Evolutionary conservation across 2,113 vertebrate genomes (phyloP), one percentile per base, ranked within the genome.

Genomic region (Oncorhynchus masou): DNA sequence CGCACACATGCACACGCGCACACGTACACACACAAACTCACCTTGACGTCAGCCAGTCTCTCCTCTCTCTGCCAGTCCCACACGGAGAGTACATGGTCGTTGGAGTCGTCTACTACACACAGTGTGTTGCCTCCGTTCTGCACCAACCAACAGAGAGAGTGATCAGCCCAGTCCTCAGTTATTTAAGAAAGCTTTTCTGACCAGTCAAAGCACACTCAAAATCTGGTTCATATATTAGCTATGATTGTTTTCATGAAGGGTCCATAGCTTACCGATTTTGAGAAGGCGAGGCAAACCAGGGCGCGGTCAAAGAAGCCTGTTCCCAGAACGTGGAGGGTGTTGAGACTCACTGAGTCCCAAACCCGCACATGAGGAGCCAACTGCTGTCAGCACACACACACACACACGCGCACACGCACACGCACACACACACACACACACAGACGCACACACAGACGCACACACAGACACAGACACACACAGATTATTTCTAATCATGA

Each of bases 61-160:
- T 98, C 97, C 77, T 97, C 96, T 75, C 93, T 96, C 90, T 99
- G 98, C 97, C 98, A 99, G 88, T 99, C 97, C 98, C 98, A 99
- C 73, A 98, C 95, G 0, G 98, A 99, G 9, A 99, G 95, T 22
- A 98, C 94, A 0, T 99, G 98, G 83, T 99, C 98, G 0, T 98
- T 99, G 81, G 97, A 98, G 88, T 99, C 98, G 3, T 99, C 98
- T 29, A 99, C 96, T 0, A 94, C 94, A 71, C 98, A 99, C 31
- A 99, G 89, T 2, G 91, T 95, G 78, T 95, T 95, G 34, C 98
- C 98, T 83, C 97, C 97, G 0, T 99, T 99, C 98, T 99, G 81
- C 76, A 70, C 27, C 19, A 7, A 73, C 39, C 45, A 68, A 66
- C 34, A 71, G 34, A 68, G 34, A 68, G 27, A 64, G 15, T 39